Evolutionary conservation across 2,888 invertebrate genomes (phyloP).

Genomic region (Pediacus dermestoides): DNA sequence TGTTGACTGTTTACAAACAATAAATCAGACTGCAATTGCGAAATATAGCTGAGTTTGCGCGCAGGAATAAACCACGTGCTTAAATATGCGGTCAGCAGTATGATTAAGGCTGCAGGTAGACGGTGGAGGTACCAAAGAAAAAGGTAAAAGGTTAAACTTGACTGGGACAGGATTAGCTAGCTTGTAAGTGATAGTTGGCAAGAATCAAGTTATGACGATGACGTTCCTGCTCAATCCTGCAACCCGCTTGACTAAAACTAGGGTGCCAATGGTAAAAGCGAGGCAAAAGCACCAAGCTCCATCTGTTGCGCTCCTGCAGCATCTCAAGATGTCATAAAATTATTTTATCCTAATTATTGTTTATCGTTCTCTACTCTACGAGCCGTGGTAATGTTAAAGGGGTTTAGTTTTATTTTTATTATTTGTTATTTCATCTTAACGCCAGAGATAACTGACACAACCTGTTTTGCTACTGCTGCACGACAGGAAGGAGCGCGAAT

Average conservation of each 20-base stretch:
- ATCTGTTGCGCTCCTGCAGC: constrained; percentile 26
- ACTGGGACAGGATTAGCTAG: no score
- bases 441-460: constrained; percentile 42
- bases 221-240: constrained; percentile 29
- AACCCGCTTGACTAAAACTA: constrained; percentile 29
- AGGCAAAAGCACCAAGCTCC: constrained; percentile 30
- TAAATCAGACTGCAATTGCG: constrained; percentile 21
- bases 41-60: constrained; percentile 24
- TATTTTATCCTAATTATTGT: constrained; percentile 40
- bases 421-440: constrained; percentile 37
- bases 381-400: constrained; percentile 29
- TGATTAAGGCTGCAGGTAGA: constrained; percentile 1
- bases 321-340: constrained; percentile 33
- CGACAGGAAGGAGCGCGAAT: constrained; percentile 28
- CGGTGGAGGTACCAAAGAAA: not conserved
- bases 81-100: constrained; percentile 13
- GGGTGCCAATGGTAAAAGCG: not conserved
- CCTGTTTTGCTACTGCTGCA: constrained; percentile 42
- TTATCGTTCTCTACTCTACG: constrained; percentile 36
- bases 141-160: constrained; percentile 18
- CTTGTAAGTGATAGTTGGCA: no score
- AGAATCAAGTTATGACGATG: no score
- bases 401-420: constrained; percentile 35
- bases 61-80: constrained; percentile 25
- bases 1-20: constrained; percentile 26